Conservation (phyloP, 2,797 vertebrate species). For the Sus cebifrons region DNA sequence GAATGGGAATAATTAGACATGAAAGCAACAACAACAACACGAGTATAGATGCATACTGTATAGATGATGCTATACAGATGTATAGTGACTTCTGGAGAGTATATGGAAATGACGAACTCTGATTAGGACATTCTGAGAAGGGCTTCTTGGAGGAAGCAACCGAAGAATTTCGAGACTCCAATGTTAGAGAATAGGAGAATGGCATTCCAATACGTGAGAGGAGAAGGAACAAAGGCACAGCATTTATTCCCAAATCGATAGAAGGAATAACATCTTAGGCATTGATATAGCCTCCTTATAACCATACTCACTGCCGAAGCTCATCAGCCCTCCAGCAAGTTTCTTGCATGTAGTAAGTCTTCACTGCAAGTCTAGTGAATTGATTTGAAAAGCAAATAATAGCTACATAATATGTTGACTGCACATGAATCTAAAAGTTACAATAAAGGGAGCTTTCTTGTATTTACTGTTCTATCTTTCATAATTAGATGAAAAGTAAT, state of each 20-base stretch:
- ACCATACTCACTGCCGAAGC: background rate
- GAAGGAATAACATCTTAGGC: background rate
- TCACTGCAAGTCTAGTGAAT: background rate
- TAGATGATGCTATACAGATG: background rate
- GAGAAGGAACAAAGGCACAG: background rate
- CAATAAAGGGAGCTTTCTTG: conserved; percentile 1
- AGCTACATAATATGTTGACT: background rate
- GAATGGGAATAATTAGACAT: background rate
- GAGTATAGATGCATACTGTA: background rate
- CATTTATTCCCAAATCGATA: background rate
- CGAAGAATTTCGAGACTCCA: background rate
- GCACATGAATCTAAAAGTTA: background rate
- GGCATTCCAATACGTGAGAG: background rate
- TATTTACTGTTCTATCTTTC: background rate
- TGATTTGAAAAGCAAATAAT: conserved; percentile 46
- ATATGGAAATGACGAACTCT: background rate
- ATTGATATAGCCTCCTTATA: background rate
- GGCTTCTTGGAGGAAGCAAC: background rate
- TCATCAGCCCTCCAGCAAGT: background rate
- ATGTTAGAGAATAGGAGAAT: background rate
- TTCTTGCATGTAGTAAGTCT: background rate
- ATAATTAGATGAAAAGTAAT: conserved; percentile 36
- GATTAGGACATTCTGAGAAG: background rate
- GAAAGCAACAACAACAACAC: background rate
- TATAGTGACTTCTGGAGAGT: background rate